Conservation (phyloP, 1,140 invertebrate genomes). For the Bombus fervidus region DNA sequence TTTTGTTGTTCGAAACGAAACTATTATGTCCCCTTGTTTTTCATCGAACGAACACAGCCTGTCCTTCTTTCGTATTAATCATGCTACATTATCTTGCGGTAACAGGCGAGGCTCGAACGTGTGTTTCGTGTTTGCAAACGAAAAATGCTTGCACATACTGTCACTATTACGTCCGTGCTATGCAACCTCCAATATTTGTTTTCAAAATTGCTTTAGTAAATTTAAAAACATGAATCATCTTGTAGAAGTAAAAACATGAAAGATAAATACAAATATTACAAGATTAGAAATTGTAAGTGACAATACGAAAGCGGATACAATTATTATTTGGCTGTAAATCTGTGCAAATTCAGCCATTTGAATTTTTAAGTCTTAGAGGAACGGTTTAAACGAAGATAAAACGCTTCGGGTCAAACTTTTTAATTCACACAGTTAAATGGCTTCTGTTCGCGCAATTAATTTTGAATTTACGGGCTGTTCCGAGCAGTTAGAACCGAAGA, state of each 20-base stretch:
- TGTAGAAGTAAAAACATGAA: too few species aligned
- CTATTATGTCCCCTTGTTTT: background rate
- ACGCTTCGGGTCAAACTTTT: too few species aligned
- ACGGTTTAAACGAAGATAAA: too few species aligned
- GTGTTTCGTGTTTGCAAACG: background rate
- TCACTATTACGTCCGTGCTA: background rate
- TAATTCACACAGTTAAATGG: background rate
- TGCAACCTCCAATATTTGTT: background rate
- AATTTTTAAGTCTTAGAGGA: too few species aligned
- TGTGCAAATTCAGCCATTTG: too few species aligned
- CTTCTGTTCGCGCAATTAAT: background rate
- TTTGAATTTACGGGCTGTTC: background rate
- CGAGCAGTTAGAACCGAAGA: background rate
- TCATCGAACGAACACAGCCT: slow-evolving; percentile 2
- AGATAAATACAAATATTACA: too few species aligned
- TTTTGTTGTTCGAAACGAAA: background rate
- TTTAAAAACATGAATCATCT: background rate
- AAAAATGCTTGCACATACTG: background rate
- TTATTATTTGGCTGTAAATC: too few species aligned
- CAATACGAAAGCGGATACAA: too few species aligned
- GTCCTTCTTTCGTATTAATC: slow-evolving; percentile 5
- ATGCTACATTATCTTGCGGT: background rate
- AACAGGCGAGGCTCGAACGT: background rate
- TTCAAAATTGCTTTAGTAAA: background rate
- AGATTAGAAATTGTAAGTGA: too few species aligned